phyloP scores from a whole-genome alignment of 2,797 vertebrate genomes.

The Anomalospiza imberbis region DNA sequence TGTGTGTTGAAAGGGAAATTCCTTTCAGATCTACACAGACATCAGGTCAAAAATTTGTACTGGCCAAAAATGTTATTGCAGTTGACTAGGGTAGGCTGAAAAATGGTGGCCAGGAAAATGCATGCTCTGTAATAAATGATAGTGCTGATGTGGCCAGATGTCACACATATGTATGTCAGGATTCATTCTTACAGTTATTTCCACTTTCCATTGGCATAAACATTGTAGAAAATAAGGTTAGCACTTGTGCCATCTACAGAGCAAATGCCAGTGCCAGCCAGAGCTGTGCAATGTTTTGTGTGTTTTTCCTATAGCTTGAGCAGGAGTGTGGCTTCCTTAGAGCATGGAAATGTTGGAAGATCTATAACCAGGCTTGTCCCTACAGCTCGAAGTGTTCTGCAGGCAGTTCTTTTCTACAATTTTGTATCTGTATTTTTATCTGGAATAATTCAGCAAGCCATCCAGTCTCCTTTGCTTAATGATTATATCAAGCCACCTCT shows the following conservation, averaged over 20 bases:
- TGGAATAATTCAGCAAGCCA: neutral
- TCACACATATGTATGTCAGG: neutral
- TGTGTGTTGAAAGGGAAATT: slow-evolving; percentile 2
- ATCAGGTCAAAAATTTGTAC: neutral
- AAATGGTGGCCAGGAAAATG: slow-evolving; percentile 22
- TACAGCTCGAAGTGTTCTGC: neutral
- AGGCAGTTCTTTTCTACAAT: neutral
- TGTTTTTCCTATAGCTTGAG: neutral
- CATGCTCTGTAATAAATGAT: neutral
- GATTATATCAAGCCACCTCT: neutral
- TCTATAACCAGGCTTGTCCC: neutral
- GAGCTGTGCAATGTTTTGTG: neutral
- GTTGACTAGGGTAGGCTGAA: neutral
- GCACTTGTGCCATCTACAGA: neutral
- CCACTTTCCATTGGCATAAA: neutral
- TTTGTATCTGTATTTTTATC: neutral
- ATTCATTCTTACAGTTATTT: neutral
- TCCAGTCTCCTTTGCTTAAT: neutral
- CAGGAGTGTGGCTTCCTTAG: neutral
- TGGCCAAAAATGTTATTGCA: neutral
- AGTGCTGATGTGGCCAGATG: neutral
- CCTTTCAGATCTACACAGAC: slow-evolving; percentile 4
- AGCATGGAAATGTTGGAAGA: neutral
- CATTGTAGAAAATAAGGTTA: neutral
- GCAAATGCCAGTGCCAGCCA: neutral